Conservation (phyloP, 1,140 invertebrate species). For the Chrysomallon squamiferum region DNA sequence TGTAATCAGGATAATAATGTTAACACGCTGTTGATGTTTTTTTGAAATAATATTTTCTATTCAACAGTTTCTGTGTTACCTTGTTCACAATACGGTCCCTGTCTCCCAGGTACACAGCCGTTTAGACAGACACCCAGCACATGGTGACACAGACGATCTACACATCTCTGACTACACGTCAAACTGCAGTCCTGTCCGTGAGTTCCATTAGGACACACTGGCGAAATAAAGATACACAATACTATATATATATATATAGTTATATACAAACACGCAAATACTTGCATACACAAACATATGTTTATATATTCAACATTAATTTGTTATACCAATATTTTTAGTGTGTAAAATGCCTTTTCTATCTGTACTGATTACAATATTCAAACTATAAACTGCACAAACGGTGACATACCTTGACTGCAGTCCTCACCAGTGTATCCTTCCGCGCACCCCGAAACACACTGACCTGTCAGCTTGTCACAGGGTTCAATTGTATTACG, state of each 20-base stretch:
- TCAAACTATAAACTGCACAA: no score
- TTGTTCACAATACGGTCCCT: constrained; percentile 26
- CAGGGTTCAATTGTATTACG: constrained; percentile 8
- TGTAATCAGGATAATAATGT: no score
- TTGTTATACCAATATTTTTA: no score
- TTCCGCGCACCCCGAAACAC: constrained; percentile 11
- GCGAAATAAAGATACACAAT: not conserved
- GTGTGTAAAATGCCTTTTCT: no score
- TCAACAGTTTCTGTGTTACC: no score
- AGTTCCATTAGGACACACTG: constrained; percentile 43
- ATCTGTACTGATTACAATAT: no score
- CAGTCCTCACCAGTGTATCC: constrained; percentile 9
- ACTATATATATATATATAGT: no score
- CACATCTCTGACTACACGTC: constrained; percentile 26
- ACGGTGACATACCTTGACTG: constrained; percentile 4
- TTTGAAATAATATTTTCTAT: no score
- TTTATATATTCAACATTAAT: no score
- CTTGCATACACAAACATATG: no score
- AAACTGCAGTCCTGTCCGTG: constrained; percentile 31
- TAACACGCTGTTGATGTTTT: no score
- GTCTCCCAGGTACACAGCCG: constrained; percentile 30
- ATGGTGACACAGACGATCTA: constrained; percentile 13
- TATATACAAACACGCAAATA: no score
- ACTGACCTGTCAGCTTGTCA: constrained; percentile 3
- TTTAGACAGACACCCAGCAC: constrained; percentile 17